Conservation (phyloP, 2,888 invertebrate species). For the Cyclophora albipunctata region DNA sequence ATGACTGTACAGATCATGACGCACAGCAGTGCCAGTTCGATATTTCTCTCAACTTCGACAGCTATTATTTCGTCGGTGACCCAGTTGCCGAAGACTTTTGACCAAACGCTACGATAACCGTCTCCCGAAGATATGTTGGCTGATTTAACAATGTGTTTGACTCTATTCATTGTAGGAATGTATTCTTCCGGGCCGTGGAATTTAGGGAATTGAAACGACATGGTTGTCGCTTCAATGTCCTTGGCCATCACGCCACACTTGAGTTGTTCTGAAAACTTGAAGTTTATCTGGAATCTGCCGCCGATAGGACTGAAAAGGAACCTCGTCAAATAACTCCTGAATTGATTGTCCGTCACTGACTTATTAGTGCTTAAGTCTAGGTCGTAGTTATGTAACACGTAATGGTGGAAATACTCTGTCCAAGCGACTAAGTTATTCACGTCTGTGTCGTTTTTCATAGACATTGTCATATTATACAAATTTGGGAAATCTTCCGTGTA, state of each 20-base stretch:
- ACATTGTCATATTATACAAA: conserved; percentile 70
- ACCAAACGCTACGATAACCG: conserved; percentile 81
- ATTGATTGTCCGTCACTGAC: conserved; percentile 67
- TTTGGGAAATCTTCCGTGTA: conserved; percentile 77
- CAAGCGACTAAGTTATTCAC: conserved; percentile 77
- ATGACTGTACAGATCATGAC: conserved; percentile 87
- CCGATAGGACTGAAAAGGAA: conserved; percentile 82
- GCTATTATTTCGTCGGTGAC: conserved; percentile 86
- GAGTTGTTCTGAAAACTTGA: conserved; percentile 76
- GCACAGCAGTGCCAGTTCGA: conserved; percentile 83
- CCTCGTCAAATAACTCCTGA: conserved; percentile 78
- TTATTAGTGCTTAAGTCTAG: conserved; percentile 65
- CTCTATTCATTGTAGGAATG: conserved; percentile 82
- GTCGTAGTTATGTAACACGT: conserved; percentile 75
- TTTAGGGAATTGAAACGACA: conserved; percentile 77
- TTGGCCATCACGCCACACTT: conserved; percentile 78
- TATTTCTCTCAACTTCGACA: conserved; percentile 83
- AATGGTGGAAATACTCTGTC: conserved; percentile 79
- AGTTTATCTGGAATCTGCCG: conserved; percentile 80
- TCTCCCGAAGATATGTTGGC: conserved; percentile 77
- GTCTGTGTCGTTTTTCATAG: conserved; percentile 69
- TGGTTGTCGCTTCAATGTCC: conserved; percentile 75
- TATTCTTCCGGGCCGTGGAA: conserved; percentile 79
- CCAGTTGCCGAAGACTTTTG: conserved; percentile 83
- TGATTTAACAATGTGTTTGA: conserved; percentile 72